These are phyloP conservation scores for Molossus alvarezi DNA, from an alignment of 2,797 vertebrate species.

Conservation along the genomic window DNA sequence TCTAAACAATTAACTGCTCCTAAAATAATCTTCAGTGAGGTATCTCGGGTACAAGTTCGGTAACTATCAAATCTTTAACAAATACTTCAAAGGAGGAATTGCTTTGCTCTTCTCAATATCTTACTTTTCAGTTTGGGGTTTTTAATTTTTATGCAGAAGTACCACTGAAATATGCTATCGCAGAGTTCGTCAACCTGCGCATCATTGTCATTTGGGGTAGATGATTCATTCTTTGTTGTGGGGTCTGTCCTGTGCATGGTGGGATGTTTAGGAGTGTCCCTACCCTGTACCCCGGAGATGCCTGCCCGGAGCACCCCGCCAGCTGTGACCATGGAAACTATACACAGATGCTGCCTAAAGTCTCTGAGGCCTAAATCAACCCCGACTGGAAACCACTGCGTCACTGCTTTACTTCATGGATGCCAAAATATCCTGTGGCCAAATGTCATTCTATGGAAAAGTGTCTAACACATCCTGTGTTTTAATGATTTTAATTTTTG, in stretches of 20 bases:
- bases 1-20: neutral
- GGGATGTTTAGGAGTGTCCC: neutral
- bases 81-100: neutral
- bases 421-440: neutral
- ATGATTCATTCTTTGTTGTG: neutral
- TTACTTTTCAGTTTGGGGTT: neutral
- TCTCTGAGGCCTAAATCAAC: neutral
- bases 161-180: neutral
- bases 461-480: neutral
- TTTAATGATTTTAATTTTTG: neutral
- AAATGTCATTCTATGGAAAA: neutral
- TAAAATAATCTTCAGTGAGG: conserved; percentile 36
- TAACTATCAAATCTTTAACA: neutral
- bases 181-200: neutral
- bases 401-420: neutral
- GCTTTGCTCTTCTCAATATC: neutral
- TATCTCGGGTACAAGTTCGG: conserved; percentile 30
- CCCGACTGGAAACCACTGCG: neutral
- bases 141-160: neutral
- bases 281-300: neutral
- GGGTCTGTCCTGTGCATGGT: no score
- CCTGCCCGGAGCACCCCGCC: neutral
- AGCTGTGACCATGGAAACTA: neutral
- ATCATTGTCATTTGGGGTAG: neutral
- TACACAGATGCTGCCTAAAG: neutral